These are phyloP conservation scores for Menura novaehollandiae DNA, from an alignment of 2,113 vertebrate genomes.

Conservation along the genomic window DNA sequence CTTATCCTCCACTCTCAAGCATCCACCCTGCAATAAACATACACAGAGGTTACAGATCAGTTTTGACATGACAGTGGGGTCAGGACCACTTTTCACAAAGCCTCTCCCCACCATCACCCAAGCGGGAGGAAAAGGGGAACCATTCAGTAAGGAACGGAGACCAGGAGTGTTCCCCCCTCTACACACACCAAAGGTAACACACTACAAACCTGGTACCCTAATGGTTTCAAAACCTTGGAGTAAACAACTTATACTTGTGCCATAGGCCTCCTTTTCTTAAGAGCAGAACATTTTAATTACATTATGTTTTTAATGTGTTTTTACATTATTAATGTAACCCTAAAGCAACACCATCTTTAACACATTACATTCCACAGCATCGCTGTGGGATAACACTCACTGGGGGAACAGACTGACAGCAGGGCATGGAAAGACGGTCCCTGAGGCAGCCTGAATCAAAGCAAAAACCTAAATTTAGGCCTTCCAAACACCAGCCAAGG, in stretches of 20 bases:
- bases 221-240: not conserved
- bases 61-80: not conserved
- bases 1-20: constrained; percentile 28
- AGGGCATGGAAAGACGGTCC: not conserved
- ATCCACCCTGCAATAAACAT: constrained; percentile 39
- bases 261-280: not conserved
- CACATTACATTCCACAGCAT: rapidly evolving
- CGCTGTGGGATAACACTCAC: not conserved
- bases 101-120: not conserved
- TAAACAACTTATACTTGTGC: not conserved
- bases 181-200: not conserved
- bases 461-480: not conserved
- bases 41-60: not conserved
- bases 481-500: not conserved
- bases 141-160: not conserved
- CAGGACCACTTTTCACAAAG: not conserved
- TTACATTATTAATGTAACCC: not conserved
- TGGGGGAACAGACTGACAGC: not conserved
- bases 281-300: not conserved
- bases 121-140: not conserved
- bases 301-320: not conserved
- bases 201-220: not conserved
- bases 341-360: not conserved
- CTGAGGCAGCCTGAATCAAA: not conserved
- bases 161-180: not conserved